Base-by-base conservation (phyloP, 2,113 vertebrate genomes). In the Chrysemys picta region DNA sequence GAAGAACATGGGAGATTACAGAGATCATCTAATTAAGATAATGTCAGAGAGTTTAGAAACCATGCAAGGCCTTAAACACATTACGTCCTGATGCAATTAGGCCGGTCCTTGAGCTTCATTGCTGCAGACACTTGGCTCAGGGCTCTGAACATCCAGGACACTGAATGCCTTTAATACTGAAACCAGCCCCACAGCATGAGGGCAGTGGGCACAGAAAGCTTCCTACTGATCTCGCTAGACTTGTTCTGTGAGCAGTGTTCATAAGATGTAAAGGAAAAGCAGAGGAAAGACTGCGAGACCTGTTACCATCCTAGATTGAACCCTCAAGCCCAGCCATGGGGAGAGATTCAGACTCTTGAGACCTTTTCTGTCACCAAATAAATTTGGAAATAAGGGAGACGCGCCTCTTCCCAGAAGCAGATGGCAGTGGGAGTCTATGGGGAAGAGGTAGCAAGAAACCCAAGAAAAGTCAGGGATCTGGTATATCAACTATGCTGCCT, bases 11-110 rank as follows among this genome's bases (percentile, higher is more conserved):
- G 87, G 83, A 96, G 95, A 97, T 97, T 96, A 89, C 90, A 53
- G 93, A 38, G 76, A 87, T 95, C 89, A 56, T 94, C 94, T 97
- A 80, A 96, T 97, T 95, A 97, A 98, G 90, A 86, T 90, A 86
- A 88, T 92, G 86, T 84, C 90, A 96, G 88, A 87, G 82, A 85
- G 93, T 85, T 94, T 78, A 91, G 93, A 89, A 96, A 84, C 91
- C 81, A 82, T 59, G 5, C 85, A 89, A 42, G 92, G 86, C 89
- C 69, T 94, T 88, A 82, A 65, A 65, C 85, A 96, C 85, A 96
- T 94, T 90, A 92, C 79, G 35, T 59, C 83, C 94, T 97, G 89
- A 87, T 95, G 95, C 76, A 95, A 56, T 98, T 97, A 96, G 87
- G 83, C 85, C 31, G 54, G 52, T 62, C 35, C 90, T 92, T 93